Evolutionary conservation across 2,113 vertebrate genomes (phyloP).

Genomic region (Platysteira castanea): DNA sequence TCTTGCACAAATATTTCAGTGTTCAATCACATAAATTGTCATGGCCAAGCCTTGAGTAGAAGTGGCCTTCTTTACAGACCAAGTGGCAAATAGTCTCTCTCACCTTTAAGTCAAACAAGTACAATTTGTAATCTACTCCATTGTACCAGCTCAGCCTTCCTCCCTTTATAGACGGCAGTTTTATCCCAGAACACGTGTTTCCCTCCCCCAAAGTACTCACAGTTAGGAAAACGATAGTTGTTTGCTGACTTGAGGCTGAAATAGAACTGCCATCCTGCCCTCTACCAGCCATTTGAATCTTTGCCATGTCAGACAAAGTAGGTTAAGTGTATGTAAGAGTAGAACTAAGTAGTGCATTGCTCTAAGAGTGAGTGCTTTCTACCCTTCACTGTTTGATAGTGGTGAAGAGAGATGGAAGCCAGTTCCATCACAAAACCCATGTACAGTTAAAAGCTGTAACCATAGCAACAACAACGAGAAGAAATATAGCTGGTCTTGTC

Average conservation of each 20-base stretch:
- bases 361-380: neutral
- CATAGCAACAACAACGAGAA: neutral
- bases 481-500: neutral
- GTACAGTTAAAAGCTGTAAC: neutral
- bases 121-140: neutral
- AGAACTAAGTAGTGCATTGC: neutral
- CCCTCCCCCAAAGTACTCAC: neutral
- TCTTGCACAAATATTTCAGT: neutral
- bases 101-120: neutral
- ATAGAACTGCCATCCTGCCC: neutral
- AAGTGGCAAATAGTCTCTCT: neutral
- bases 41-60: neutral
- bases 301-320: neutral
- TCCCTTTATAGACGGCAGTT: neutral
- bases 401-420: neutral
- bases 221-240: neutral
- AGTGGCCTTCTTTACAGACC: neutral
- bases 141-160: neutral
- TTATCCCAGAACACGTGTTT: neutral
- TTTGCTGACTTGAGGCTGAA: neutral
- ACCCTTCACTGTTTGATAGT: neutral
- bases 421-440: neutral
- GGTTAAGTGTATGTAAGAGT: neutral
- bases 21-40: neutral
- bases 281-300: neutral